Evolutionary conservation across 2,797 vertebrate species (phyloP).

Genomic region (Neomorphus geoffroyi): DNA sequence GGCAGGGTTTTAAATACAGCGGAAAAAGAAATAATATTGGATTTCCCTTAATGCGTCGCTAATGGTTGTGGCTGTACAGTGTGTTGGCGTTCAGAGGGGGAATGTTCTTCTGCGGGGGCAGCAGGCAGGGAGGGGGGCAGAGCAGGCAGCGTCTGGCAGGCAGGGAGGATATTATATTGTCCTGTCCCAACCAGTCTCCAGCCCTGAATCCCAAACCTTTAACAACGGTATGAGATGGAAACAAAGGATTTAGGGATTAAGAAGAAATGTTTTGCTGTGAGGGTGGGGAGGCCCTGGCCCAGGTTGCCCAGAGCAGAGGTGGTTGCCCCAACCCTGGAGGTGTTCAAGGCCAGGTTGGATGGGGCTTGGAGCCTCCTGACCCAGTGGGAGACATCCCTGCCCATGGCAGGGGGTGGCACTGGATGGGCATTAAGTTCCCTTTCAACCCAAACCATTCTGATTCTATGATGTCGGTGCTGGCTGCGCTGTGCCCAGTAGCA

Average conservation of each 20-base stretch:
- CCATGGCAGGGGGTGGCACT: too few species aligned
- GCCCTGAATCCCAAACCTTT: neutral
- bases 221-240: neutral
- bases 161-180: neutral
- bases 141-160: neutral
- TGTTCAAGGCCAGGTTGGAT: too few species aligned
- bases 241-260: neutral
- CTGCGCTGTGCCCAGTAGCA: neutral
- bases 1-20: neutral
- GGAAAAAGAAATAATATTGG: neutral
- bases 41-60: neutral
- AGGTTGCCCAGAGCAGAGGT: too few species aligned
- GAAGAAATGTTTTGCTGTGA: too few species aligned
- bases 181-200: neutral
- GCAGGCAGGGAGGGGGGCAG: neutral
- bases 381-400: too few species aligned
- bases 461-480: too few species aligned
- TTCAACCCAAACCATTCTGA: too few species aligned
- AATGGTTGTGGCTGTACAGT: neutral
- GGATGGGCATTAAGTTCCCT: too few species aligned
- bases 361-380: too few species aligned
- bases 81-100: fast-evolving
- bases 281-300: too few species aligned
- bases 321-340: too few species aligned
- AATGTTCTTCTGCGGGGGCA: neutral